Conservation (phyloP, 2,113 vertebrate species). For the Labeo rohita region DNA sequence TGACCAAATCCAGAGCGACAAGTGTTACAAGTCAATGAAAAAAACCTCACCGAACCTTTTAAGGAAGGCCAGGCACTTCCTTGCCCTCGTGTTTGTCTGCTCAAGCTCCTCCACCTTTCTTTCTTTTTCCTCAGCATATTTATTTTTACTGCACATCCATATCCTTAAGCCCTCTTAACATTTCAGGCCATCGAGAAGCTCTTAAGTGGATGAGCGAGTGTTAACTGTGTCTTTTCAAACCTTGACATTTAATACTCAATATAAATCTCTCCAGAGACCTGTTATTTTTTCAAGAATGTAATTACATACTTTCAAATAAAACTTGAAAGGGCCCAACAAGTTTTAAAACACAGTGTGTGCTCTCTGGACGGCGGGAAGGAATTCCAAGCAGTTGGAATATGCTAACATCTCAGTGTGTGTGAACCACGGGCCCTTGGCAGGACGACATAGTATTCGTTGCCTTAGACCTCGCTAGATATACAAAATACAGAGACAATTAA, state of each 20-base stretch:
- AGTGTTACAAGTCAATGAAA: not conserved
- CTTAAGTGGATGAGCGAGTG: constrained; percentile 67
- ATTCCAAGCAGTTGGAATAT: constrained; percentile 97
- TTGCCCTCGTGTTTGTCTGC: constrained; percentile 13
- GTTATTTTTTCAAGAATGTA: constrained; percentile 99
- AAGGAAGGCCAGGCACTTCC: constrained; percentile 16
- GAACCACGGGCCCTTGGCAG: constrained; percentile 63
- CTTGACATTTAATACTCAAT: constrained; percentile 94
- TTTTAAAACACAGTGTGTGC: constrained; percentile 97
- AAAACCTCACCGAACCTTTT: not conserved
- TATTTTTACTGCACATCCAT: constrained; percentile 54
- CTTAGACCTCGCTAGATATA: constrained; percentile 29
- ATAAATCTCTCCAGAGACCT: constrained; percentile 92
- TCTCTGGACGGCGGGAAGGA: constrained; percentile 90
- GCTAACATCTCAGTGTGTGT: constrained; percentile 91
- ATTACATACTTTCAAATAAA: constrained; percentile 99
- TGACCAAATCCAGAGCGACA: not conserved
- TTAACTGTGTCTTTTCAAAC: constrained; percentile 92
- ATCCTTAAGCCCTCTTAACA: constrained; percentile 56
- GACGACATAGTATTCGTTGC: constrained; percentile 30
- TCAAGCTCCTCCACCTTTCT: not conserved
- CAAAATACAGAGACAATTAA: constrained; percentile 52
- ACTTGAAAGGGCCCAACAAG: constrained; percentile 98
- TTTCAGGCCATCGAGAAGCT: constrained; percentile 61
- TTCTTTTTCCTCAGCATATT: constrained; percentile 50